Evolutionary conservation across 2,113 vertebrate genomes (phyloP), one percentile per base, ranked within the genome.

Genomic region (Sander lucioperca): DNA sequence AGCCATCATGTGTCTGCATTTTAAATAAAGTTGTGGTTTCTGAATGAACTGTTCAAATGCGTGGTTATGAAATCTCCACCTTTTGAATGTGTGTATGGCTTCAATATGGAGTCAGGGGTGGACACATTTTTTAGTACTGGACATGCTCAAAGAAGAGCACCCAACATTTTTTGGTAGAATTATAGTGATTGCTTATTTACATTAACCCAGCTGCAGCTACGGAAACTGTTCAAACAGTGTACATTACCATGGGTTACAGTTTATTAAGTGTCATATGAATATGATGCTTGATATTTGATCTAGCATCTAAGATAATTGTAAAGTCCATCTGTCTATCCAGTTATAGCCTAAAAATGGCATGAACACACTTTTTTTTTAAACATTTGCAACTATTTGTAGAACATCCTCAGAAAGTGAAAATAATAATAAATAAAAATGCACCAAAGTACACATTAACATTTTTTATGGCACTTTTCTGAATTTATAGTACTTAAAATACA

Each of bases 1-100:
- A 43, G 23, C 25, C 3, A 58, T 65, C 67, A 56, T 30, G 63
- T 51, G 66, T 80, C 65, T 82, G 70, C 51, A 48, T 75, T 64
- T 81, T 69, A 59, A 79, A 79, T 68, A 59, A 81, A 48, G 45
- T 25, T 62, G 64, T 70, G 76, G 72, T 27, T 27, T 58, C 23
- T 71, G 77, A 58, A 50, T 77, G 2, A 74, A 36, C 36, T 19
- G 21, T 73, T 82, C 39, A 69, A 65, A 76, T 39, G 7, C 27
- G 43, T 39, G 43, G 14, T 54, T 72, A 54, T 62, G 30, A 70
- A 65, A 73, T 75, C 11, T 68, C 50, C 51, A 48, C 11, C 3
- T 4, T 2, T 21, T 68, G 47, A 25, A 19, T 74, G 10, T 43
- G 39, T 12, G 16, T 27, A 43, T 47, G 27, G 39, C 39, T 47